phyloP scores from a whole-genome alignment of 2,888 invertebrate species.

The Argyresthia goedartella region DNA sequence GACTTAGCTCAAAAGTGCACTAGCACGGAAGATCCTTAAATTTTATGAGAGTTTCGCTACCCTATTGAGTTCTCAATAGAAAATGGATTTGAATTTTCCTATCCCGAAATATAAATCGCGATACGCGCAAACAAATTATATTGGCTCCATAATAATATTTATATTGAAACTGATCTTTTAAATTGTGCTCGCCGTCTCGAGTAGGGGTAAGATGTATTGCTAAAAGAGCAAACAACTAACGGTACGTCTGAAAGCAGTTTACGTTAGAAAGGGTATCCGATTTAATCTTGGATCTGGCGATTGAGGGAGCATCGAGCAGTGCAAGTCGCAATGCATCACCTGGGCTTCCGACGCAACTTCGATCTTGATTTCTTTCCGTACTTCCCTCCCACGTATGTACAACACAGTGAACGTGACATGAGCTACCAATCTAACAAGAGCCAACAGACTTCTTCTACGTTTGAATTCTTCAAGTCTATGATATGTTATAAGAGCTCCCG shows the following conservation, averaged over 20 bases:
- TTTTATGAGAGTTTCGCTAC: too few relatives aligned
- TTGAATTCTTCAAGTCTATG: constrained; percentile 6
- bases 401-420: constrained; percentile 25
- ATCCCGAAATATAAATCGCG: too few relatives aligned
- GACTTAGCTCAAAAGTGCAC: too few relatives aligned
- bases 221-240: constrained; percentile 34
- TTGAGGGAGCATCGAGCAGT: constrained; percentile 33
- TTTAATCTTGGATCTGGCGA: constrained; percentile 53
- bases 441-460: background rate
- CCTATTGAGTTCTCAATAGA: too few relatives aligned
- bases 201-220: constrained; percentile 26
- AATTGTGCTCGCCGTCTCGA: background rate
- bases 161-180: too few relatives aligned
- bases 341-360: constrained; percentile 58
- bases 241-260: constrained; percentile 38
- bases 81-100: too few relatives aligned
- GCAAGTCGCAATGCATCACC: constrained; percentile 59
- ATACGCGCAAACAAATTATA: too few relatives aligned
- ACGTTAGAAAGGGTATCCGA: constrained; percentile 47
- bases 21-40: too few relatives aligned
- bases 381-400: constrained; percentile 50
- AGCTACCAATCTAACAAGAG: background rate
- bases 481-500: constrained; percentile 10
- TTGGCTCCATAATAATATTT: too few relatives aligned
- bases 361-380: constrained; percentile 58